These are phyloP conservation scores for Holotrichia oblita DNA, from an alignment of 1,140 invertebrate species.

Conservation along the genomic window DNA sequence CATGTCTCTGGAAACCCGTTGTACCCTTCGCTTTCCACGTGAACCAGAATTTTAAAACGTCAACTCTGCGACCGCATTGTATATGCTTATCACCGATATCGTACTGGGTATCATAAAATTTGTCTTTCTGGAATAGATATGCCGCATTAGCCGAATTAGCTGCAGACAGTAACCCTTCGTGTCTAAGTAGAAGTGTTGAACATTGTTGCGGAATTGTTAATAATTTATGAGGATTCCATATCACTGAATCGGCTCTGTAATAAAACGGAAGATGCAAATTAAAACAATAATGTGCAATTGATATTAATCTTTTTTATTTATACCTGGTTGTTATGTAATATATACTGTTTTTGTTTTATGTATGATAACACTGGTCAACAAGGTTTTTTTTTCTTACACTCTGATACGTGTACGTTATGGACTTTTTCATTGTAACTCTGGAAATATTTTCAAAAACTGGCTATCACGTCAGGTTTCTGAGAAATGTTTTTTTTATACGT, in stretches of 20 bases:
- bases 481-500: too few species aligned
- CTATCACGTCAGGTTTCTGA: too few species aligned
- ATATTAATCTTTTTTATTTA: too few species aligned
- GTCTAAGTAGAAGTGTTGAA: slow-evolving; percentile 82
- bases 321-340: too few species aligned
- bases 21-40: slow-evolving; percentile 98
- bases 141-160: slow-evolving; percentile 78
- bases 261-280: not conserved
- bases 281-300: too few species aligned
- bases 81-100: slow-evolving; percentile 96
- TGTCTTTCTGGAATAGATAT: slow-evolving; percentile 96
- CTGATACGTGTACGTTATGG: too few species aligned
- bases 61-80: slow-evolving; percentile 90
- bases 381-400: too few species aligned
- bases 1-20: slow-evolving; percentile 79
- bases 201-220: slow-evolving; percentile 91
- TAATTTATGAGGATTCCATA: slow-evolving; percentile 95
- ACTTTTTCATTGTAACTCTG: too few species aligned
- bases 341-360: too few species aligned
- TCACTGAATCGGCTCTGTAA: slow-evolving; percentile 86
- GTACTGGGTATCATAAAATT: slow-evolving; percentile 92
- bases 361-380: too few species aligned
- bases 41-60: slow-evolving; percentile 96
- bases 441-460: too few species aligned
- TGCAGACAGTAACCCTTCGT: slow-evolving; percentile 72